These are phyloP conservation scores for Accipiter virgatus DNA, from an alignment of 2,113 vertebrate genomes.

Conservation along the genomic window DNA sequence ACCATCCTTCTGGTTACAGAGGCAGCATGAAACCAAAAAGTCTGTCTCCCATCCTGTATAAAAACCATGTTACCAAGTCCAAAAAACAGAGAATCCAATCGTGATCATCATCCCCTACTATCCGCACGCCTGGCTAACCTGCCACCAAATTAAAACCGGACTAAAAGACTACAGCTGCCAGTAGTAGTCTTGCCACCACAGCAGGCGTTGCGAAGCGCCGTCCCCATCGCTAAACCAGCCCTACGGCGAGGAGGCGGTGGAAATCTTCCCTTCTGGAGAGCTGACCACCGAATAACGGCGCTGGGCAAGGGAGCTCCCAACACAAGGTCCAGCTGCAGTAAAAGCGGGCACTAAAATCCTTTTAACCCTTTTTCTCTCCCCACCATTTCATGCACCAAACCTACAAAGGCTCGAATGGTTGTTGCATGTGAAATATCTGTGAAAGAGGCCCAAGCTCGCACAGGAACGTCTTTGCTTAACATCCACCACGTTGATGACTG, in stretches of 20 bases:
- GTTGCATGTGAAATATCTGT: neutral
- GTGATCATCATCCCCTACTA: neutral
- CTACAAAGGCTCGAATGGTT: neutral
- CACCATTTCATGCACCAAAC: neutral
- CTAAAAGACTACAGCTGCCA: neutral
- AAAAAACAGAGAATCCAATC: neutral
- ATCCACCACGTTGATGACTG: neutral
- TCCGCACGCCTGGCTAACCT: neutral
- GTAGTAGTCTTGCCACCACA: neutral
- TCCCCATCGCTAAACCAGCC: neutral
- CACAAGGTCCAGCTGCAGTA: neutral
- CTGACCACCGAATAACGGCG: neutral
- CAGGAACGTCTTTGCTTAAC: conserved; percentile 27
- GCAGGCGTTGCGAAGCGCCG: neutral
- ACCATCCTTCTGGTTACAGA: neutral
- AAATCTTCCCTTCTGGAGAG: neutral
- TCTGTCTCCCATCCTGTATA: neutral
- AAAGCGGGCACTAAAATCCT: neutral
- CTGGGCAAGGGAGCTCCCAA: neutral
- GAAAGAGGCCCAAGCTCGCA: neutral
- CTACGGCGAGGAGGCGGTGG: neutral
- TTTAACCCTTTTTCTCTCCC: neutral
- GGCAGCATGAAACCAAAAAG: neutral
- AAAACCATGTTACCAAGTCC: neutral
- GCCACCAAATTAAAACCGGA: neutral